Evolutionary conservation across 2,797 vertebrate species (phyloP), one percentile per base, ranked within the genome.

Genomic region (Trematomus bernacchii): DNA sequence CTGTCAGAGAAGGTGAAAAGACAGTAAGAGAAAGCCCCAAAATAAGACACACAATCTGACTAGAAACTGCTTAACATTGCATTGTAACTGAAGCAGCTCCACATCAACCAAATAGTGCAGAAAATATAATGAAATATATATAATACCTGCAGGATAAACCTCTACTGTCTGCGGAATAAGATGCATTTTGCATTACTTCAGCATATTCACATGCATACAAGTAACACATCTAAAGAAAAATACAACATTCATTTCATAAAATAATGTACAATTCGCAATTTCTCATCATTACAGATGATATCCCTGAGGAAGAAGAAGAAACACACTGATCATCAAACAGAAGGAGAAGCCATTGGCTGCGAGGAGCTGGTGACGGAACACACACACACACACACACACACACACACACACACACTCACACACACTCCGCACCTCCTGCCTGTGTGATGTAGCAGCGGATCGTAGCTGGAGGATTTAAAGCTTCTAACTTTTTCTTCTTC

Each of bases 361-460:
- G 83, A 85, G 79, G 83, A 71, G 67, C 14, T 76, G 91, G 85
- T 90, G 91, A 91, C 84, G 84, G 74, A 15, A 70, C 37, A 44
- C 23, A 18, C 10, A 62, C 3, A n/a, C 23, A n/a, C 23, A 21
- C 21, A 21, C 21, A 30, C 66, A 74, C 84, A 44, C 58, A 50
- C 59, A 46, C 63, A 18, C 10, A 62, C 3, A n/a, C 23, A n/a
- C 23, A 21, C 21, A 21, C 21, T 30, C 66, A 74, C 84, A 44
- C 58, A 50, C 59, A 46, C 63, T 21, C 66, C 40, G 79, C 81
- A 64, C 66, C 87, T 87, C 85, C 40, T 4, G 63, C 48, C 78
- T 66, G 70, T 59, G 82, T 77, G 67, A 79, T 72, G 76, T 66
- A 89, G 43, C 71, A 53, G 64, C 42, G 72, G 55, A 67, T 66